These are phyloP conservation scores for Oscarella lobularis DNA, from an alignment of 37 sponge, comb jelly and placozoan genomes.

Conservation along the genomic window DNA sequence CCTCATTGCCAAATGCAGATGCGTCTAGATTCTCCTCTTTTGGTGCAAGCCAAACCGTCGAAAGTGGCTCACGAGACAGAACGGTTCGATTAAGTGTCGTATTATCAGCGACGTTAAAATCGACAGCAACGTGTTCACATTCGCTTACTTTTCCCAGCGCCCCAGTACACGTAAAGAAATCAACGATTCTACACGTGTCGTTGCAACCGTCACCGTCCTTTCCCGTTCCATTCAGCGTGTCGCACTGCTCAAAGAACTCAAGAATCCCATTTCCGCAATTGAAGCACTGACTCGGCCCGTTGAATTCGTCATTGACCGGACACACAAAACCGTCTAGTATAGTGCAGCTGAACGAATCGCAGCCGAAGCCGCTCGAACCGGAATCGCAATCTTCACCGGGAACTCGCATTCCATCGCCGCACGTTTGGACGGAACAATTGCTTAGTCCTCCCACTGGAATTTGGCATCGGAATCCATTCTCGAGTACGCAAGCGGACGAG, in stretches of 20 bases:
- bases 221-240: not conserved
- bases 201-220: not conserved
- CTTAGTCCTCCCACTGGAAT: too few species aligned
- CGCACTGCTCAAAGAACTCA: not conserved
- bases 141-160: not conserved
- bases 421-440: too few species aligned
- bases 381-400: too few species aligned
- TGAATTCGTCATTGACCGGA: not conserved
- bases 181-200: not conserved
- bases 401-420: too few species aligned
- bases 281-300: not conserved
- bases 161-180: not conserved
- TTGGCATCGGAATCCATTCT: not conserved
- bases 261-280: not conserved
- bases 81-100: not conserved
- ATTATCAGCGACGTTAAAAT: not conserved
- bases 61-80: too few species aligned
- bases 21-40: too few species aligned
- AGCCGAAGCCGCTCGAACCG: not conserved
- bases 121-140: not conserved
- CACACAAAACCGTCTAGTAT: not conserved
- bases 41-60: too few species aligned
- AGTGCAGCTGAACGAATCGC: not conserved
- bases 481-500: not conserved
- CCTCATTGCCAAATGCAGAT: too few species aligned